Conservation (phyloP, 2,113 vertebrate genomes). For the Leucopternis melanops region DNA sequence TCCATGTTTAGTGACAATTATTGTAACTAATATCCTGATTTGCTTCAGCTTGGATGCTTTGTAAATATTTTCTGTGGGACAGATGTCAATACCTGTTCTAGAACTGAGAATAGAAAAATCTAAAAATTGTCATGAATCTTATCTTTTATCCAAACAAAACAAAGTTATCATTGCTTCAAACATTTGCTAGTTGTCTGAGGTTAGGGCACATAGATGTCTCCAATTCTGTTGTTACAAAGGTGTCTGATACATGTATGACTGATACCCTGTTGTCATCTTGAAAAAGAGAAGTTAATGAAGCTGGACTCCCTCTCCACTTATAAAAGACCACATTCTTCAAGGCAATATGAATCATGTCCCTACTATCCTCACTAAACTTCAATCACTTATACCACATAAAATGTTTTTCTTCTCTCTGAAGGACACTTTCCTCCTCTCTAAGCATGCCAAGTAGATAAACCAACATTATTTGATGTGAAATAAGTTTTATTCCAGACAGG, state of each 20-base stretch:
- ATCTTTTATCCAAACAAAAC: not conserved
- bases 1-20: not conserved
- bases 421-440: not conserved
- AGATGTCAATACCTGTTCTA: not conserved
- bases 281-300: not conserved
- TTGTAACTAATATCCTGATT: not conserved
- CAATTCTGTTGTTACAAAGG: not conserved
- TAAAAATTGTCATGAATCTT: not conserved
- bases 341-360: not conserved
- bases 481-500: not conserved
- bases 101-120: not conserved
- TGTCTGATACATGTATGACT: not conserved
- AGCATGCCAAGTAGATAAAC: not conserved
- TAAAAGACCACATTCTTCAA: not conserved
- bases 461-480: accelerated
- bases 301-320: not conserved
- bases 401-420: not conserved
- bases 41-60: not conserved
- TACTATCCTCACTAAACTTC: not conserved
- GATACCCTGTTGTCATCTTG: not conserved
- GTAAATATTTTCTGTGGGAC: not conserved
- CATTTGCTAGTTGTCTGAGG: not conserved
- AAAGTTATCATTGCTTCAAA: not conserved
- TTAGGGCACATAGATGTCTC: not conserved
- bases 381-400: not conserved